These are phyloP conservation scores for Eucidaris tribuloides DNA, from an alignment of 35 echinoderm and acorn worm species.

Conservation along the genomic window DNA sequence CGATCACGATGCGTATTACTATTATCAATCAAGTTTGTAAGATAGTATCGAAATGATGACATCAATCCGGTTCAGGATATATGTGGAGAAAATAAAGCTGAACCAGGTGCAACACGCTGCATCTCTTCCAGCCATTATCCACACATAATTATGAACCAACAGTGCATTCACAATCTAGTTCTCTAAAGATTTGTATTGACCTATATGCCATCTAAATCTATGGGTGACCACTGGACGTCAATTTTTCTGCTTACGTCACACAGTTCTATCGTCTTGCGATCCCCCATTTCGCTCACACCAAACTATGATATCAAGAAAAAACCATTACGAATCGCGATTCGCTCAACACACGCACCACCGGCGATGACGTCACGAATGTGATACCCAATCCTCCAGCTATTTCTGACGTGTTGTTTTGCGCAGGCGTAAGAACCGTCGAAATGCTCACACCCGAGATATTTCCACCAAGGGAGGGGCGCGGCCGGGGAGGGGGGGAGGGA, in stretches of 20 bases:
- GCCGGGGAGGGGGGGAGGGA: too few relatives aligned
- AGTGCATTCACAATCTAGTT: neutral
- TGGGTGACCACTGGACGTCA: neutral
- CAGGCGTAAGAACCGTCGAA: neutral
- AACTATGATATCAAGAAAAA: slow-evolving; percentile 47
- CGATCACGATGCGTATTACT: too few relatives aligned
- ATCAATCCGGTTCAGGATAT: too few relatives aligned
- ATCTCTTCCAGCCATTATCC: neutral
- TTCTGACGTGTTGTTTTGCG: slow-evolving; percentile 38
- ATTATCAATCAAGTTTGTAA: too few relatives aligned
- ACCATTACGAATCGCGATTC: slow-evolving; percentile 60
- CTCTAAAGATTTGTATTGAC: neutral
- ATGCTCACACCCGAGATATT: too few relatives aligned
- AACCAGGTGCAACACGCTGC: neutral
- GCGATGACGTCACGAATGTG: neutral
- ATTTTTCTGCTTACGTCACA: neutral
- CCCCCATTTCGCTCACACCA: slow-evolving; percentile 73
- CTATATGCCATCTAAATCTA: neutral
- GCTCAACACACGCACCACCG: slow-evolving; percentile 12
- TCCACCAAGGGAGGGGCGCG: too few relatives aligned
- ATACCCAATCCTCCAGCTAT: slow-evolving; percentile 35
- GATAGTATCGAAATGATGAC: too few relatives aligned
- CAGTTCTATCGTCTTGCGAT: slow-evolving; percentile 77
- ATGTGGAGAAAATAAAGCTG: neutral
- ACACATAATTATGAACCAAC: neutral